Evolutionary conservation across 35 echinoderm and acorn worm species (phyloP).

Genomic region (Ptychodera flava): DNA sequence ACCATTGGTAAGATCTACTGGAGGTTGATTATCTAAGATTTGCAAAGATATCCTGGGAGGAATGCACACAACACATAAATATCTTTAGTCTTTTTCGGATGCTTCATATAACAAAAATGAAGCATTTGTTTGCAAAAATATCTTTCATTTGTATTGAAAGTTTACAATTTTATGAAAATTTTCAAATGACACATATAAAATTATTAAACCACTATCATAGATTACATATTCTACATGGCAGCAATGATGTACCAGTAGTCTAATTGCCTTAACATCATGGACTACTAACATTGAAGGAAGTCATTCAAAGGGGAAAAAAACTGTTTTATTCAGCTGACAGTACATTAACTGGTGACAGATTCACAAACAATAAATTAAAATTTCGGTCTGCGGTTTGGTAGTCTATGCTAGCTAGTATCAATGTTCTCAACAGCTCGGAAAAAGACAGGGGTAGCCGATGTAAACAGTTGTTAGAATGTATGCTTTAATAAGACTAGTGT

Average conservation of each 20-base stretch:
- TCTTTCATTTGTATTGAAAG: neutral
- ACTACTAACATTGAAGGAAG: conserved; percentile 15
- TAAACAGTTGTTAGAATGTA: neutral
- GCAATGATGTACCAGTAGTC: neutral
- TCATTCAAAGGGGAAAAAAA: conserved; percentile 15
- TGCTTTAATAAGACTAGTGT: too few relatives aligned
- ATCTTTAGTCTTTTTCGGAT: too few relatives aligned
- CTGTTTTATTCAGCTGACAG: conserved; percentile 27
- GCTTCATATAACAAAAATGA: too few relatives aligned
- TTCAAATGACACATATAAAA: neutral
- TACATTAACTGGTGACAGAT: neutral
- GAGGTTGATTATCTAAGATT: neutral
- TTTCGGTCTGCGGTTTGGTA: neutral
- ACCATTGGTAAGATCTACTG: neutral
- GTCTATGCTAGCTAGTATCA: neutral
- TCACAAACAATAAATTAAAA: neutral
- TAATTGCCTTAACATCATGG: conserved; percentile 12
- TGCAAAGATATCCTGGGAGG: neutral
- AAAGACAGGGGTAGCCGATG: neutral
- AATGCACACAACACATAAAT: neutral
- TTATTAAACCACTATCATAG: neutral
- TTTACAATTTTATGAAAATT: neutral
- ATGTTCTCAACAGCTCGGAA: conserved; percentile 11
- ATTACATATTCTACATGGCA: neutral
- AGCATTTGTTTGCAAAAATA: neutral